Percentiles rank a stretch among this genome's conserved stretches.
Evolutionary conservation across 2,797 vertebrate species (phyloP).

Genomic region (Eupleurogrammus muticus): DNA sequence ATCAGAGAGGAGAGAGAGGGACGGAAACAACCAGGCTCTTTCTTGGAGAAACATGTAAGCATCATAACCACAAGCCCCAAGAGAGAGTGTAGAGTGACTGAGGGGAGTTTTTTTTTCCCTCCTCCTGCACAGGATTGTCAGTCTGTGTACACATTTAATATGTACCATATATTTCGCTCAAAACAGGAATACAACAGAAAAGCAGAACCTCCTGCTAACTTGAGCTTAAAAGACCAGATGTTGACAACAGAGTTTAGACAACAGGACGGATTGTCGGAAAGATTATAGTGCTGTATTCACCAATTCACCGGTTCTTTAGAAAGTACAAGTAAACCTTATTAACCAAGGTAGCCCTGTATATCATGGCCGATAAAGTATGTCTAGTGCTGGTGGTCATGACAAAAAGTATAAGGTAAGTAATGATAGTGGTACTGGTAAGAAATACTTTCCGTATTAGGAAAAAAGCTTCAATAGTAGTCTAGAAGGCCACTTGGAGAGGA

Average conservation of each 20-base stretch:
- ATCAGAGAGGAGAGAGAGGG: constrained; percentile 67
- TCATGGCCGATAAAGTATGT: too few species aligned
- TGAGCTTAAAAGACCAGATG: constrained; percentile 23
- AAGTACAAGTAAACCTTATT: too few species aligned
- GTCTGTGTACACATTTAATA: constrained; percentile 39
- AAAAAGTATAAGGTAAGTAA: too few species aligned
- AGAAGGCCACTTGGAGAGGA: too few species aligned
- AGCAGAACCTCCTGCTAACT: constrained; percentile 35
- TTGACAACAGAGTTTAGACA: not conserved
- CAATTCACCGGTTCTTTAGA: too few species aligned
- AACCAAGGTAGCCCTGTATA: too few species aligned
- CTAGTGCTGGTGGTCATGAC: too few species aligned
- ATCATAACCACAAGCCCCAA: constrained; percentile 58
- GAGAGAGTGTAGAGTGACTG: constrained; percentile 27
- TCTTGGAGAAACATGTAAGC: constrained; percentile 60
- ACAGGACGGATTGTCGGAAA: constrained; percentile 3
- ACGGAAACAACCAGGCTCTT: constrained; percentile 62
- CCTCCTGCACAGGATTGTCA: constrained; percentile 34
- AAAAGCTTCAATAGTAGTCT: not conserved
- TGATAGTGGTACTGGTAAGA: too few species aligned
- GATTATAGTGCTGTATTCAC: not conserved
- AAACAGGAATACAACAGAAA: constrained; percentile 16
- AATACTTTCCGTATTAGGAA: not conserved
- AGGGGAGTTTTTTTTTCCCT: constrained; percentile 15
- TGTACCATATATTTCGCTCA: constrained; percentile 35